phyloP scores from a whole-genome alignment of 53 echinoderm and acorn worm genomes.

The Actinopyga echinites region DNA sequence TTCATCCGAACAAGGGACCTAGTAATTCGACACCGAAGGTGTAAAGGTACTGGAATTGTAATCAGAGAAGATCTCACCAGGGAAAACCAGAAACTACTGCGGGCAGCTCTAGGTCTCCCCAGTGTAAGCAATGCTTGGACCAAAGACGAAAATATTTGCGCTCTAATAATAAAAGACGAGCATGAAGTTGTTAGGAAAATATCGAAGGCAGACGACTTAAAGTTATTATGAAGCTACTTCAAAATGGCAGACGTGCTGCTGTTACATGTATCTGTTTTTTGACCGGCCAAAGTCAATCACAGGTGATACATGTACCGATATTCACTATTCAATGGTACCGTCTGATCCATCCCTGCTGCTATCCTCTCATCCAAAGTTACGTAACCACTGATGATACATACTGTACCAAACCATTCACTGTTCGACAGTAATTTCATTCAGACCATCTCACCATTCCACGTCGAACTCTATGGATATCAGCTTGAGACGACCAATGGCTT shows the following conservation, averaged over 20 bases:
- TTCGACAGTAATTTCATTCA: no score
- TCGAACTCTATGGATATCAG: no score
- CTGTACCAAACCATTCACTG: no score
- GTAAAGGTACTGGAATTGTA: not conserved
- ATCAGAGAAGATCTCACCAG: not conserved
- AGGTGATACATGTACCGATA: no score
- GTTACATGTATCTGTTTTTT: no score
- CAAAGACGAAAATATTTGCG: not conserved
- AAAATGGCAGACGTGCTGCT: not conserved
- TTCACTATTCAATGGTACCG: no score
- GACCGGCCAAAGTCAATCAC: no score
- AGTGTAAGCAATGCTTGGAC: not conserved
- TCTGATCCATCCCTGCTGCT: no score
- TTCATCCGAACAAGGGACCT: not conserved
- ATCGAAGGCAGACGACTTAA: not conserved
- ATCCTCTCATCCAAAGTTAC: no score
- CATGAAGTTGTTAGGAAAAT: not conserved
- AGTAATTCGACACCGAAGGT: not conserved
- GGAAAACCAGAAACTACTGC: not conserved
- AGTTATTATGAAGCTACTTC: constrained; percentile 23
- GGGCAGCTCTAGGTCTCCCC: not conserved
- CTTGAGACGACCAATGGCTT: no score
- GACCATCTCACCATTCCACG: no score
- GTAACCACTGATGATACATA: no score
- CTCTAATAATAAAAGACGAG: not conserved